Evolutionary conservation across 2,797 vertebrate species (phyloP).

Genomic region (Pipistrellus kuhlii): DNA sequence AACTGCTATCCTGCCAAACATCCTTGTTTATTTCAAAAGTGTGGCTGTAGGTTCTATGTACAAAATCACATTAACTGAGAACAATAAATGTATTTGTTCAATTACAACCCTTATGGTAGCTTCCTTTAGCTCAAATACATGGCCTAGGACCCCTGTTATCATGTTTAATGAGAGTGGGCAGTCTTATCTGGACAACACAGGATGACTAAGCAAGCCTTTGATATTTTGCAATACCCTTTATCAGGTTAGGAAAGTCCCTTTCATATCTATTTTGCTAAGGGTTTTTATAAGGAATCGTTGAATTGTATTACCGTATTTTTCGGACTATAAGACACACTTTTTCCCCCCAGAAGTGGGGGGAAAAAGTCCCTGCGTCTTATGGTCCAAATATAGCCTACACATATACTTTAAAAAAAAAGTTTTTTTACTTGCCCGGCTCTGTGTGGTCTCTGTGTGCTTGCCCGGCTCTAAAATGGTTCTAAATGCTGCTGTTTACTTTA

Average conservation of each 20-base stretch:
- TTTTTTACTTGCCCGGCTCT: no score
- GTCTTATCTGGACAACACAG: neutral
- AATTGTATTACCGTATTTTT: no score
- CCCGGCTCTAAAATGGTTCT: no score
- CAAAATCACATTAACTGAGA: neutral
- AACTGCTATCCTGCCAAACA: neutral
- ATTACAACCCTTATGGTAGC: neutral
- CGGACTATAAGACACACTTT: no score
- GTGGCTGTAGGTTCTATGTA: neutral
- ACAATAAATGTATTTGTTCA: neutral
- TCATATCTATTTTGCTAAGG: slow-evolving; percentile 8
- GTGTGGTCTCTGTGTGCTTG: no score
- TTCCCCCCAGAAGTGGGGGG: no score
- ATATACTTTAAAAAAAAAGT: no score
- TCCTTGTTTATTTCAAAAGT: neutral
- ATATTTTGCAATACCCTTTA: neutral
- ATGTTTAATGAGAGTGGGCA: neutral
- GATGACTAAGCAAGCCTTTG: slow-evolving; percentile 19
- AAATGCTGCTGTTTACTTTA: no score
- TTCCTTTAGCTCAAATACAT: neutral
- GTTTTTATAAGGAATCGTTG: slow-evolving; percentile 39
- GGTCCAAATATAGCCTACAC: no score
- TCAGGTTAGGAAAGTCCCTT: slow-evolving; percentile 11
- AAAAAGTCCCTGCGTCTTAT: no score
- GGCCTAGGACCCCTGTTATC: neutral